Evolutionary conservation across 2,113 vertebrate genomes (phyloP).

Genomic region (Collichthys lucidus): DNA sequence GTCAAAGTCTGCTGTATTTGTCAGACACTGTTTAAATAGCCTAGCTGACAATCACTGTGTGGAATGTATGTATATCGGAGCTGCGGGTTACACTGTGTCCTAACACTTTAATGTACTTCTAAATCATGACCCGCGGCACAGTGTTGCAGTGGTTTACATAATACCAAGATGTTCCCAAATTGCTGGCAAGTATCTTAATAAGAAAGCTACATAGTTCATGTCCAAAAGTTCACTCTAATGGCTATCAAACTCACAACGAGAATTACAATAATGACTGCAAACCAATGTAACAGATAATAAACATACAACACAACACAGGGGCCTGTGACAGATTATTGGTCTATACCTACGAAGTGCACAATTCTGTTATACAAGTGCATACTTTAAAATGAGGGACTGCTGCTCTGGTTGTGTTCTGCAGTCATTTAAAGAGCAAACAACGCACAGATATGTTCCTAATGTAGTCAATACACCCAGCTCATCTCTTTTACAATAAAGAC

Average conservation of each 20-base stretch:
- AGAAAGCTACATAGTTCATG: background rate
- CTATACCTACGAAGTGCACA: background rate
- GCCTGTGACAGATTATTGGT: background rate
- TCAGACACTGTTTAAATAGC: background rate
- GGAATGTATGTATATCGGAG: background rate
- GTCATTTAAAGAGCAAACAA: background rate
- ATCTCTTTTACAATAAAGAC: constrained; percentile 9
- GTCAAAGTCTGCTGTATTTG: background rate
- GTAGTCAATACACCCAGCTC: constrained; percentile 3
- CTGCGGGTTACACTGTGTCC: background rate
- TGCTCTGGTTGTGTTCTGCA: background rate
- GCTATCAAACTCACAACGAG: background rate
- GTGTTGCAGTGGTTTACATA: background rate
- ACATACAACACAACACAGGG: background rate
- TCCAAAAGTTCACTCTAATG: background rate
- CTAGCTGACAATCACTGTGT: background rate
- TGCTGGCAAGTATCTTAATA: background rate
- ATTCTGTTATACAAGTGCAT: background rate
- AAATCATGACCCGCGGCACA: background rate
- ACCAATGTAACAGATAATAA: constrained; percentile 1
- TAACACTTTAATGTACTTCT: background rate
- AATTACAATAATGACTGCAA: background rate
- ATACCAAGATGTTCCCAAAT: background rate
- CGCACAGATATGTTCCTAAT: background rate
- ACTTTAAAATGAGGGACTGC: background rate